Conservation (phyloP, 2,113 vertebrate species). For the Neolamprologus caudopunctatus region DNA sequence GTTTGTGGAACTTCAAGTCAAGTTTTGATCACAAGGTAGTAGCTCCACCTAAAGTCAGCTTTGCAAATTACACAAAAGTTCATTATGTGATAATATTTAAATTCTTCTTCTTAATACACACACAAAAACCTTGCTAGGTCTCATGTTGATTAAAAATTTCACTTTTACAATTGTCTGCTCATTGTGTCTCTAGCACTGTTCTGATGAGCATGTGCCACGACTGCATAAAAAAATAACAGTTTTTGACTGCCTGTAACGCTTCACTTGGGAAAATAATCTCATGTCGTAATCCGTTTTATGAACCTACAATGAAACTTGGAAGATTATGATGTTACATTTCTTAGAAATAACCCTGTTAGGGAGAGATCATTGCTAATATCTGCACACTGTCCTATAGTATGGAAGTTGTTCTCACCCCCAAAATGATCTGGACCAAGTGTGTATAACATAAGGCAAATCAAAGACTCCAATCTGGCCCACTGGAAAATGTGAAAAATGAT, state of each 20-base stretch:
- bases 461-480: neutral
- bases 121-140: neutral
- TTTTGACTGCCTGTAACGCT: neutral
- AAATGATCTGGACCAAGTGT: neutral
- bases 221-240: neutral
- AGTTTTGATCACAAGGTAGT: neutral
- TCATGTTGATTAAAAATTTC: neutral
- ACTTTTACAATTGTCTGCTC: neutral
- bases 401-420: neutral
- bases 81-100: neutral
- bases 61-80: neutral
- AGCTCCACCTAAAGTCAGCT: constrained; percentile 34
- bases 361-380: neutral
- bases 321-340: neutral
- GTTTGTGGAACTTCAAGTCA: neutral
- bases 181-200: neutral
- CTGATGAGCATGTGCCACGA: neutral
- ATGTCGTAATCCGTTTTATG: neutral
- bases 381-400: neutral
- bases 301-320: neutral
- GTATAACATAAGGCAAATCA: neutral
- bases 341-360: neutral
- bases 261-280: neutral
- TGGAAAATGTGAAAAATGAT: neutral
- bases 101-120: neutral